A percentile compares a stretch with the other conserved stretches of the same genome.
Conservation (phyloP, 1,140 invertebrate species). For the Eufriesea mexicana region DNA sequence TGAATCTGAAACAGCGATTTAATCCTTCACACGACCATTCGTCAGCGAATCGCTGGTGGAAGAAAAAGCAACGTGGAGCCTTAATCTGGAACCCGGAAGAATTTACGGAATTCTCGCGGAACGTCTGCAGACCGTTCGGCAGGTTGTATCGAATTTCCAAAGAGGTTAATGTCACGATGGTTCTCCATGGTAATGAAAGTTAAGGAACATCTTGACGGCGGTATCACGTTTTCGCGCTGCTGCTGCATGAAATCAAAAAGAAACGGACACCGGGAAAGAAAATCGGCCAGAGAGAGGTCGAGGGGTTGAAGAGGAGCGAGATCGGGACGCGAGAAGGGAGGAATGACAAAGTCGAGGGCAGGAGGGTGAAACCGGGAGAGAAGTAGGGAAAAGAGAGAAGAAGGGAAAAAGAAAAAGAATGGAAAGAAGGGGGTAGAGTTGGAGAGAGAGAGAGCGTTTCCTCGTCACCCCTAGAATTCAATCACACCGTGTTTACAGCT, state of each 20-base stretch:
- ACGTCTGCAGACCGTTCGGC: neutral
- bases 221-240: constrained; percentile 36
- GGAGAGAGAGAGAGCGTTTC: constrained; percentile 38
- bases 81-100: too few relatives aligned
- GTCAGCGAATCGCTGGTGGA: too few relatives aligned
- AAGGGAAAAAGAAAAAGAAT: neutral
- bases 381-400: neutral
- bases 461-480: constrained; percentile 73
- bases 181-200: constrained; percentile 55
- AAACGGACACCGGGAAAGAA: neutral
- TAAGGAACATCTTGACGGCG: constrained; percentile 32
- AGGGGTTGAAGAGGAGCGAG: constrained; percentile 13
- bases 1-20: too few relatives aligned
- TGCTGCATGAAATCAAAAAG: neutral
- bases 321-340: constrained; percentile 4
- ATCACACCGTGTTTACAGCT: constrained; percentile 77
- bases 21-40: too few relatives aligned
- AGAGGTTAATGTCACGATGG: constrained; percentile 45
- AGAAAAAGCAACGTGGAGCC: too few relatives aligned
- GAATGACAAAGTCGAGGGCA: constrained; percentile 12
- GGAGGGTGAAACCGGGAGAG: constrained; percentile 19
- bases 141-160: constrained; percentile 25
- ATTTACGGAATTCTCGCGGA: neutral
- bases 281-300: neutral
- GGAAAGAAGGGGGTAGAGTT: neutral